phyloP scores from a whole-genome alignment of 2,113 vertebrate genomes.

The Eurypyga helias region DNA sequence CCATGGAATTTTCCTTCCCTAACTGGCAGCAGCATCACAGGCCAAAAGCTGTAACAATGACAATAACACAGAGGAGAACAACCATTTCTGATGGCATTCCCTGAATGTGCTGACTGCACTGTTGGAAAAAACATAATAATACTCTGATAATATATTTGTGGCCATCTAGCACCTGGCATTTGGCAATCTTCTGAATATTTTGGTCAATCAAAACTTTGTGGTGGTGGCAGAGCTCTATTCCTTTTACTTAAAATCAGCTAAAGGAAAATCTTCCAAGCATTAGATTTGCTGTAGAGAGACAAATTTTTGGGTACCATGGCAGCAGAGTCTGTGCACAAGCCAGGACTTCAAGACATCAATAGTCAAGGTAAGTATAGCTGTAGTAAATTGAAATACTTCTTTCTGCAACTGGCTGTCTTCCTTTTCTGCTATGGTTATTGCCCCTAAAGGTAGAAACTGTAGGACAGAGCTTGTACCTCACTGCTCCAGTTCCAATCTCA shows the following conservation, averaged over 20 bases:
- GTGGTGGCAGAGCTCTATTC: not conserved
- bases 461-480: not conserved
- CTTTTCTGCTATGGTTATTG: not conserved
- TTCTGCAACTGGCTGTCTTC: not conserved
- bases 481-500: not conserved
- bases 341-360: not conserved
- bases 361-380: not conserved
- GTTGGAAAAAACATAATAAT: not conserved
- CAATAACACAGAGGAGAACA: not conserved
- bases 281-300: not conserved
- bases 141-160: not conserved
- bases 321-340: not conserved
- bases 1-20: not conserved
- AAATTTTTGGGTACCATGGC: not conserved
- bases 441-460: not conserved
- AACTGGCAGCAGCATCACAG: not conserved
- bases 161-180: not conserved
- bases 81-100: not conserved
- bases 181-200: not conserved
- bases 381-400: not conserved
- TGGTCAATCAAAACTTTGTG: not conserved
- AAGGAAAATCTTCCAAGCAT: not conserved
- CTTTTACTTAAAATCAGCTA: not conserved
- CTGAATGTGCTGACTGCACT: not conserved
- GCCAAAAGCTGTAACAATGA: not conserved